Base-by-base conservation (phyloP, 2,797 vertebrate genomes). In the Takifugu ocellatus region DNA sequence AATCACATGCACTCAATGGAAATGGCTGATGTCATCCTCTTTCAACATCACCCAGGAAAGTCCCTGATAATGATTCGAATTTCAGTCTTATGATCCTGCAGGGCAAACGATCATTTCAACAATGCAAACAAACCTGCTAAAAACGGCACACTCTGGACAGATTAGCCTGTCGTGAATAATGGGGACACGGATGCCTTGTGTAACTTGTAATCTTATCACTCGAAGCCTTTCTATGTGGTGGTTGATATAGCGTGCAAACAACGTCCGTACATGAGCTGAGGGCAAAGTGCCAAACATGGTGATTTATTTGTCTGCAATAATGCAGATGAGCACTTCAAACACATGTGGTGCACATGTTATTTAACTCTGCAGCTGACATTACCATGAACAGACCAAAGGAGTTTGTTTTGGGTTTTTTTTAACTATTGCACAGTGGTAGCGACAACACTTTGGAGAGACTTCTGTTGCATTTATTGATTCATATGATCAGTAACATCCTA, bases 401-500 rank as follows among this genome's bases (percentile, higher is more conserved):
- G 21, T 21, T 21, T 21, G 21, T 58, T 55, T 86, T 77, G 51
- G 66, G 66, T 75, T 88, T 84, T 66, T n/a, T 59, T 80, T 80
- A 67, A 21, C 88, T 77, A 87, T 78, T 70, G 44, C 64, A 72
- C 9, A 49, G 26, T 10, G 60, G 10, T 43, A 12, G 48, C 51
- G 57, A 72, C 52, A 33, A 43, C 3, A 8, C 61, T 55, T 45
- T 43, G 59, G 24, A 54, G 45, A 70, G 59, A 62, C 49, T 60
- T 62, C 49, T 33, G 27, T 43, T 24, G 1, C 11, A 55, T n/a
- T 42, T 14, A 51, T 55, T 70, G 67, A 59, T 70, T 61, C 67
- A 75, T 1, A 47, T 3, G 12, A 8, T 1, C 17, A 53, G 0
- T 5, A 39, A 21, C 21, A 21, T 43, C 78, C 88, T 89, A 99